phyloP scores from a whole-genome alignment of 2,797 vertebrate genomes.

The Arrhamphus sclerolepis region DNA sequence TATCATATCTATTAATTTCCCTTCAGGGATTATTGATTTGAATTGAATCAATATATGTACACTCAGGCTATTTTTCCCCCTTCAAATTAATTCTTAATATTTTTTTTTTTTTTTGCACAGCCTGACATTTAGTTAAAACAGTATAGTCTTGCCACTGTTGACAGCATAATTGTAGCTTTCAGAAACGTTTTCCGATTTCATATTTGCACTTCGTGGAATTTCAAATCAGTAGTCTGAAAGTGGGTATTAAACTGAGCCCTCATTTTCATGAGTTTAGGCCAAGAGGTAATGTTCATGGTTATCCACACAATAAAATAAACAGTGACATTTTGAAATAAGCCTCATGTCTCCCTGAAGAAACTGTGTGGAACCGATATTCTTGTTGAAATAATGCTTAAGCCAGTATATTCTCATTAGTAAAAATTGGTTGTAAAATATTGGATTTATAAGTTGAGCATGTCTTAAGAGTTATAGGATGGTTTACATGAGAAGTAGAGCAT shows the following conservation, averaged over 20 bases:
- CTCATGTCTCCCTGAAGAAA: too few species aligned
- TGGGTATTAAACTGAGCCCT: conserved; percentile 20
- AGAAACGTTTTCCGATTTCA: conserved; percentile 37
- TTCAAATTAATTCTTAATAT: conserved; percentile 26
- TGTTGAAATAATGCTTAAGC: too few species aligned
- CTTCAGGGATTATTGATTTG: conserved; percentile 6
- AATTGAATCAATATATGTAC: too few species aligned
- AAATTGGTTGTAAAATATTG: too few species aligned
- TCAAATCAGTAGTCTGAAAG: conserved; percentile 26
- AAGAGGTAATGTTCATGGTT: conserved; percentile 24
- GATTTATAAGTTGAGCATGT: too few species aligned
- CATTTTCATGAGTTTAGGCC: conserved; percentile 13
- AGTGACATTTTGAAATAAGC: conserved; percentile 7
- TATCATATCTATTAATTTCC: conserved; percentile 40
- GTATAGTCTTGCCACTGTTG: conserved; percentile 31
- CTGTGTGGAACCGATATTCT: too few species aligned
- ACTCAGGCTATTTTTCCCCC: background rate
- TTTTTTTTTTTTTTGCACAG: conserved; percentile 35
- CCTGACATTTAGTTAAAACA: conserved; percentile 42
- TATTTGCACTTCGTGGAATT: conserved; percentile 41
- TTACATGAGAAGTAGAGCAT: too few species aligned
- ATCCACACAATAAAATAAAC: conserved; percentile 31
- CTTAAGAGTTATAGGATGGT: too few species aligned
- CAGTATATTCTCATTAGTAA: too few species aligned
- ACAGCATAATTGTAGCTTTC: conserved; percentile 54